A percentile compares a stretch with the other conserved stretches of the same genome.
Evolutionary conservation across 1,140 invertebrate genomes (phyloP).

Genomic region (Archegozetes longisetosus): DNA sequence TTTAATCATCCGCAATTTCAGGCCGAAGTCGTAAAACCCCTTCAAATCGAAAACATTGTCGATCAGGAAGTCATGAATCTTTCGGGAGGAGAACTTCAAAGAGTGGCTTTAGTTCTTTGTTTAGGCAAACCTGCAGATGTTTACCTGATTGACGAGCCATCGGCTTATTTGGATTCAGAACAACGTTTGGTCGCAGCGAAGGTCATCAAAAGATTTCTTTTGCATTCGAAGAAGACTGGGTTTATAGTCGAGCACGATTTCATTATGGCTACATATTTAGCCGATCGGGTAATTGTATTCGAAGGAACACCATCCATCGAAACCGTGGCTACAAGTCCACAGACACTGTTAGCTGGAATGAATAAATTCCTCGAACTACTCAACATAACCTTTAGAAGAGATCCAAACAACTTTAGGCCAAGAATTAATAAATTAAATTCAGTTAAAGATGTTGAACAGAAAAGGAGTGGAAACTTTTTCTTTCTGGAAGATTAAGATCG

Average conservation of each 20-base stretch:
- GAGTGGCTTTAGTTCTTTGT: slow-evolving; percentile 87
- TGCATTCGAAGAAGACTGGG: slow-evolving; percentile 97
- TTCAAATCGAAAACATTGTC: slow-evolving; percentile 94
- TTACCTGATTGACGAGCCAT: slow-evolving; percentile 97
- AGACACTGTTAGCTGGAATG: slow-evolving; percentile 91
- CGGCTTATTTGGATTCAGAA: slow-evolving; percentile 96
- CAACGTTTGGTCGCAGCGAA: slow-evolving; percentile 99
- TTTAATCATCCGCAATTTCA: slow-evolving; percentile 95
- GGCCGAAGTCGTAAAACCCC: slow-evolving; percentile 97
- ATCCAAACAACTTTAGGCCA: slow-evolving; percentile 96
- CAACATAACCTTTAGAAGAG: slow-evolving; percentile 93
- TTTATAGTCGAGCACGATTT: slow-evolving; percentile 99
- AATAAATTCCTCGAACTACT: slow-evolving; percentile 92
- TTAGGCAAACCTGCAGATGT: slow-evolving; percentile 97
- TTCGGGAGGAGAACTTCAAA: slow-evolving; percentile 97
- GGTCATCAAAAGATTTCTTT: slow-evolving; percentile 69
- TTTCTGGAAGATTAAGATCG: slow-evolving; percentile 91
- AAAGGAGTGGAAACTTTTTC: slow-evolving; percentile 91
- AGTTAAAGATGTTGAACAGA: slow-evolving; percentile 96
- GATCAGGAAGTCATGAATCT: slow-evolving; percentile 93
- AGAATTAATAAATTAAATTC: slow-evolving; percentile 94
- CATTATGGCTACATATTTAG: slow-evolving; percentile 98
- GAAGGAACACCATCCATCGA: slow-evolving; percentile 78
- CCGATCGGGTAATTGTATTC: slow-evolving; percentile 96
- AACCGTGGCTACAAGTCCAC: slow-evolving; percentile 77